Base-by-base conservation (phyloP, 1,140 invertebrate species). In the Harlomillsia oculata region DNA sequence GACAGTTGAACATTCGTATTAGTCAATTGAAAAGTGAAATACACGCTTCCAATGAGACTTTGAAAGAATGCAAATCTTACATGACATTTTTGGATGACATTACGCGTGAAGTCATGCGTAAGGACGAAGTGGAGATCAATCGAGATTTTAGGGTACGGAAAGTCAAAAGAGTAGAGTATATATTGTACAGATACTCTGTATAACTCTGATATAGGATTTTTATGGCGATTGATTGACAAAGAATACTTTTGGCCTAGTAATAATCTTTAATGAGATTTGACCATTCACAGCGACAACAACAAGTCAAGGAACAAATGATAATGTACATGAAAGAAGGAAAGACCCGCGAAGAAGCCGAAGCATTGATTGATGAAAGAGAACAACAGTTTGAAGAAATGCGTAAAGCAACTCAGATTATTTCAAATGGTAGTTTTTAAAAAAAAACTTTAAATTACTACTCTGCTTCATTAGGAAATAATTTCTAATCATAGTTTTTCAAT, bases 221-320 rank as follows among this genome's bases (percentile, higher is more conserved):
- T n/a, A n/a, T n/a, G n/a, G n/a, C n/a, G n/a, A n/a, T n/a, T n/a
- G n/a, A n/a, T n/a, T n/a, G n/a, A n/a, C n/a, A n/a, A n/a, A n/a
- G n/a, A n/a, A n/a, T n/a, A n/a, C n/a, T n/a, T n/a, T n/a, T n/a
- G n/a, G n/a, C n/a, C n/a, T n/a, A n/a, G n/a, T n/a, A n/a, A n/a
- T n/a, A n/a, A n/a, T n/a, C n/a, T n/a, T n/a, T n/a, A n/a, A n/a
- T n/a, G n/a, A n/a, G 16, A 14, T 8, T 54, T 45, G 18, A 26
- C 25, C 9, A 8, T 59, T 16, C 2, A 6, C 26, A 60, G 56
- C 41, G 63, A 20, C 36, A 54, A 26, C 50, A 58, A 50, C 63
- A 64, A 59, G 51, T 64, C 13, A 64, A 61, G 34, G 63, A 64
- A 40, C 59, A 64, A 34, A 32, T 64, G 13, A 39, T 58, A 2